Conservation (phyloP, 2,797 vertebrate species). For the Chaunax sp. region DNA sequence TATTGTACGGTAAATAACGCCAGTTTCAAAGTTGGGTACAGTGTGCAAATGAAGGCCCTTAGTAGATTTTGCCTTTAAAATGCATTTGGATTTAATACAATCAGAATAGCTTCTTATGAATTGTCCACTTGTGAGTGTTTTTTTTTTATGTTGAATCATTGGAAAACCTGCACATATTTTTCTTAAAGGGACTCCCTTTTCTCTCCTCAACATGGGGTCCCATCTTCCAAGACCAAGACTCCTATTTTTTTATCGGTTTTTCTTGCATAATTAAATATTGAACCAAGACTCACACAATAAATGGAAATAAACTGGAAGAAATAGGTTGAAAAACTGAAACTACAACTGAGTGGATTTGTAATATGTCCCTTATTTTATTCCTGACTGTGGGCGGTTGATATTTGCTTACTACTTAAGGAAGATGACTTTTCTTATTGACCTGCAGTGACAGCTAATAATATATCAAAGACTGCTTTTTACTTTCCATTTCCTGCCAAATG, state of each 20-base stretch:
- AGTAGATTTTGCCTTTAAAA: slow-evolving; percentile 46
- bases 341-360: slow-evolving; percentile 46
- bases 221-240: slow-evolving; percentile 32
- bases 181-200: slow-evolving; percentile 15
- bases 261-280: slow-evolving; percentile 76
- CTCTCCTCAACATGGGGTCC: slow-evolving; percentile 16
- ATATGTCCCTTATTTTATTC: slow-evolving; percentile 58
- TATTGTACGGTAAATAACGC: slow-evolving; percentile 75
- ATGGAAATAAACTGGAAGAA: slow-evolving; percentile 43
- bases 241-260: slow-evolving; percentile 60
- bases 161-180: neutral
- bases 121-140: neutral
- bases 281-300: slow-evolving; percentile 62
- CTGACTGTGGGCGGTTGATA: slow-evolving; percentile 46
- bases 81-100: slow-evolving; percentile 23
- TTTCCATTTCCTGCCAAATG: too few relatives aligned
- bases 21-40: slow-evolving; percentile 59
- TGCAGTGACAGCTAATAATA: slow-evolving; percentile 26
- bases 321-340: slow-evolving; percentile 45
- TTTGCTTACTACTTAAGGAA: slow-evolving; percentile 21
- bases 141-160: slow-evolving; percentile 24
- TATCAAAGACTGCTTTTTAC: too few relatives aligned
- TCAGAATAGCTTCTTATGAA: too few relatives aligned
- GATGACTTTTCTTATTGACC: slow-evolving; percentile 13
- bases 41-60: slow-evolving; percentile 36